Evolutionary conservation across 2,888 invertebrate genomes (phyloP).

Genomic region (Cyrtodaria siliqua): DNA sequence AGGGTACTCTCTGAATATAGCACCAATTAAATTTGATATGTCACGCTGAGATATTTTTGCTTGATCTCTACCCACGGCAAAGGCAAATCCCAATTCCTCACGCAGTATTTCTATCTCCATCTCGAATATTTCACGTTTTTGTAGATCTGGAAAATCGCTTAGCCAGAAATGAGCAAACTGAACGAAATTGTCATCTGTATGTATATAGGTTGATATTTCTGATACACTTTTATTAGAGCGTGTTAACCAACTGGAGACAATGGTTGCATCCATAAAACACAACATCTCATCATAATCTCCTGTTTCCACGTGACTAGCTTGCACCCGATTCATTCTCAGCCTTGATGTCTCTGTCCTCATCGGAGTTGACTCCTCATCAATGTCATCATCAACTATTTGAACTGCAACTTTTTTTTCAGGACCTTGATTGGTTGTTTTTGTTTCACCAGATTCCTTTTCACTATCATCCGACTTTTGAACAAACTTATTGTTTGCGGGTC

Average conservation of each 20-base stretch:
- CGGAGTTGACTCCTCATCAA: conserved; percentile 46
- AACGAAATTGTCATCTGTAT: conserved; percentile 81
- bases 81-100: conserved; percentile 82
- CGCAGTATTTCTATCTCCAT: conserved; percentile 82
- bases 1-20: conserved; percentile 84
- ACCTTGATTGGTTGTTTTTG: too few relatives aligned
- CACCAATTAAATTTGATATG: conserved; percentile 78
- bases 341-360: conserved; percentile 9
- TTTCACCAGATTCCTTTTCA: background rate
- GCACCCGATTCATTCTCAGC: background rate
- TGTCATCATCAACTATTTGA: conserved; percentile 17
- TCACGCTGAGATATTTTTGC: conserved; percentile 77
- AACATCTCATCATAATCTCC: conserved; percentile 83
- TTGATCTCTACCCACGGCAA: conserved; percentile 79
- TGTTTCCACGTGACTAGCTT: conserved; percentile 49
- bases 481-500: too few relatives aligned
- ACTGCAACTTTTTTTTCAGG: background rate
- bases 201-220: conserved; percentile 78
- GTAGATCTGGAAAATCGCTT: conserved; percentile 79
- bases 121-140: conserved; percentile 82
- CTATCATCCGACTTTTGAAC: too few relatives aligned
- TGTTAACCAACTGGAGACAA: conserved; percentile 83
- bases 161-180: conserved; percentile 85
- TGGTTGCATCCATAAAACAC: conserved; percentile 82
- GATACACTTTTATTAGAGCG: conserved; percentile 78